These are phyloP conservation scores for Merodon equestris DNA, from an alignment of 2,888 invertebrate genomes.

Conservation along the genomic window DNA sequence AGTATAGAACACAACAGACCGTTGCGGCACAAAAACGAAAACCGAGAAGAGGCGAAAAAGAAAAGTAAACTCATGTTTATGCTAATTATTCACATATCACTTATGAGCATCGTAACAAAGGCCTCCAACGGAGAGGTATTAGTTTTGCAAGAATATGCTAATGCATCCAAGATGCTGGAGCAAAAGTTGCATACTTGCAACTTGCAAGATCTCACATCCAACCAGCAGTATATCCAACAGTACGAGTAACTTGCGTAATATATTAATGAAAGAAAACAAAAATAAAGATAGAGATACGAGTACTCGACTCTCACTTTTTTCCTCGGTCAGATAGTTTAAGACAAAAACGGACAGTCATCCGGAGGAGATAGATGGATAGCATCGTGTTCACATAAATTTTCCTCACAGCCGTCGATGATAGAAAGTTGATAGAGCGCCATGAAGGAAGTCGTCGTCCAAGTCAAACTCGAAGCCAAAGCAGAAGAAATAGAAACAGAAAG, in stretches of 20 bases:
- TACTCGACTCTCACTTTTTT: conserved; percentile 57
- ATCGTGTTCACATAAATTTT: conserved; percentile 21
- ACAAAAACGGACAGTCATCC: conserved; percentile 26
- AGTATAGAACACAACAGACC: too few relatives aligned
- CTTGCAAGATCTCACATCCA: conserved; percentile 35
- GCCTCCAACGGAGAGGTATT: conserved; percentile 19
- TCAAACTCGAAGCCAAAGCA: too few relatives aligned
- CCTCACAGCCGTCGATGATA: conserved; percentile 15
- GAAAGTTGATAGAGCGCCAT: conserved; percentile 44
- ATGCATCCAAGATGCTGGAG: conserved; percentile 34
- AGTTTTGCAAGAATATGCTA: conserved; percentile 40
- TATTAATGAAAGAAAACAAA: conserved; percentile 10
- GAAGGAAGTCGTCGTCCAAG: too few relatives aligned
- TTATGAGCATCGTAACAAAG: conserved; percentile 54
- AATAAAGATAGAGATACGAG: background rate
- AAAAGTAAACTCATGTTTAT: conserved; percentile 53
- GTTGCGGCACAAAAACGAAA: too few relatives aligned
- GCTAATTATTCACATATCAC: conserved; percentile 59
- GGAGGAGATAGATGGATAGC: conserved; percentile 12
- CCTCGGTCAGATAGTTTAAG: conserved; percentile 5
- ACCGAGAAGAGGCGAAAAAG: conserved; percentile 9
- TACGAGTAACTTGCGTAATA: background rate
- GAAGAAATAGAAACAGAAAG: too few relatives aligned
- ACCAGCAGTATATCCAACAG: conserved; percentile 29
- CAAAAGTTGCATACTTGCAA: conserved; percentile 19